Percentiles rank a stretch among this genome's conserved stretches.
phyloP scores from a whole-genome alignment of 2,113 vertebrate species.

The Cyprinodon brontotheroides region DNA sequence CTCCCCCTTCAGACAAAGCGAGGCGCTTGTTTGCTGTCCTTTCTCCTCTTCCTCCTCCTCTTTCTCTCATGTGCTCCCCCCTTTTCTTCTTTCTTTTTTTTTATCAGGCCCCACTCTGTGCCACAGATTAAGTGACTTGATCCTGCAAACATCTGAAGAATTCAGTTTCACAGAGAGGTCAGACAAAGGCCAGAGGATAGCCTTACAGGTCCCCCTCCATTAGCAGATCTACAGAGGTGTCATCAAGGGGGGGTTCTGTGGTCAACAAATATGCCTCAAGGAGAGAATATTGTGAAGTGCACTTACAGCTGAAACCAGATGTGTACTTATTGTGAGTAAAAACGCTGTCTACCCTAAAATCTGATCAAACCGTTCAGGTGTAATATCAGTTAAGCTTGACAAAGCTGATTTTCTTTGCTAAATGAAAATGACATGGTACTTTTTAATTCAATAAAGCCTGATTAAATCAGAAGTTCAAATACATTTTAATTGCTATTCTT shows the following conservation, averaged over 20 bases:
- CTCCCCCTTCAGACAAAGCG: constrained; percentile 66
- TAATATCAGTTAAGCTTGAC: background rate
- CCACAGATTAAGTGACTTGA: constrained; percentile 78
- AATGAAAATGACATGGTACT: background rate
- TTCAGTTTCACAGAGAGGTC: constrained; percentile 80
- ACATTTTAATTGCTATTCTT: background rate
- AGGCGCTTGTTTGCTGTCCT: constrained; percentile 60
- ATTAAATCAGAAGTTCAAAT: background rate
- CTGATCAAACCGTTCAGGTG: background rate
- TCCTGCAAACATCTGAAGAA: constrained; percentile 80
- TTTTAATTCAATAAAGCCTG: background rate
- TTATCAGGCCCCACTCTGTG: constrained; percentile 51
- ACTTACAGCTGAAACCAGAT: constrained; percentile 37
- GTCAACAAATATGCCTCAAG: constrained; percentile 52
- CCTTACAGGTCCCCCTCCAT: constrained; percentile 74
- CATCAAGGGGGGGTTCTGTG: constrained; percentile 54
- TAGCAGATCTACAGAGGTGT: constrained; percentile 70
- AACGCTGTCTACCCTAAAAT: background rate
- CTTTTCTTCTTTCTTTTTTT: constrained; percentile 36
- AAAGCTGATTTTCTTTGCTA: background rate
- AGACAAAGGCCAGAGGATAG: constrained; percentile 80
- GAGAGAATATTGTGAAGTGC: constrained; percentile 40
- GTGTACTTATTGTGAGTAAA: background rate
- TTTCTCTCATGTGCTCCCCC: constrained; percentile 23
- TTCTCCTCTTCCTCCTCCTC: background rate